A percentile compares a stretch with the other conserved stretches of the same genome.
Evolutionary conservation across 23 tunicate genomes (phyloP).

Genomic region (Trididemnum nubilum): DNA sequence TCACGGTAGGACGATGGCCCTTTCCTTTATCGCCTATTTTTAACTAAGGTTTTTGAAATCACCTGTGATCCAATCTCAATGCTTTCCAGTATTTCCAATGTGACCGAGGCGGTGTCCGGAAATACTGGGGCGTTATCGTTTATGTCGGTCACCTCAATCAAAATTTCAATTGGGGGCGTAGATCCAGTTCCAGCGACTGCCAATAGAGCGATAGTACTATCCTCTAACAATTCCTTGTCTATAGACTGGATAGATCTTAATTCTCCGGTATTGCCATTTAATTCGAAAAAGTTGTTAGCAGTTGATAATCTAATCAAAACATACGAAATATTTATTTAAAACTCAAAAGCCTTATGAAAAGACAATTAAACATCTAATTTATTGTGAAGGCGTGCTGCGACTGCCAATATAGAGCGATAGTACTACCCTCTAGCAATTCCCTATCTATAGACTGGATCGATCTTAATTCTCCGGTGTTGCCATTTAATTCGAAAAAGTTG

Average conservation of each 20-base stretch:
- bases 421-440: conserved; percentile 58
- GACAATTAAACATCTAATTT: too few relatives aligned
- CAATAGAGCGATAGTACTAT: conserved; percentile 47
- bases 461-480: conserved; percentile 46
- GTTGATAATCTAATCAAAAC: conserved; percentile 52
- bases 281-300: conserved; percentile 28
- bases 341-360: too few relatives aligned
- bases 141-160: conserved; percentile 51
- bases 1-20: too few relatives aligned
- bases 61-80: conserved; percentile 50
- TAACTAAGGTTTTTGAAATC: too few relatives aligned
- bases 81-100: conserved; percentile 55
- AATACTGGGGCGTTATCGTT: conserved; percentile 81
- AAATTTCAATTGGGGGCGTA: conserved; percentile 56
- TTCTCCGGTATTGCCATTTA: conserved; percentile 52
- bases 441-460: conserved; percentile 56
- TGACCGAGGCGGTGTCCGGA: conserved; percentile 15
- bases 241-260: conserved; percentile 34
- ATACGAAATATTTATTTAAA: too few relatives aligned
- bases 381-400: too few relatives aligned
- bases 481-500: conserved; percentile 39
- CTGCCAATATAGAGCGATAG: too few relatives aligned
- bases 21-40: too few relatives aligned
- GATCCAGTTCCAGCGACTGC: conserved; percentile 34
- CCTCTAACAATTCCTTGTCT: conserved; percentile 65